Base-by-base conservation (phyloP, 1,140 invertebrate genomes). In the Drosophila truncata region DNA sequence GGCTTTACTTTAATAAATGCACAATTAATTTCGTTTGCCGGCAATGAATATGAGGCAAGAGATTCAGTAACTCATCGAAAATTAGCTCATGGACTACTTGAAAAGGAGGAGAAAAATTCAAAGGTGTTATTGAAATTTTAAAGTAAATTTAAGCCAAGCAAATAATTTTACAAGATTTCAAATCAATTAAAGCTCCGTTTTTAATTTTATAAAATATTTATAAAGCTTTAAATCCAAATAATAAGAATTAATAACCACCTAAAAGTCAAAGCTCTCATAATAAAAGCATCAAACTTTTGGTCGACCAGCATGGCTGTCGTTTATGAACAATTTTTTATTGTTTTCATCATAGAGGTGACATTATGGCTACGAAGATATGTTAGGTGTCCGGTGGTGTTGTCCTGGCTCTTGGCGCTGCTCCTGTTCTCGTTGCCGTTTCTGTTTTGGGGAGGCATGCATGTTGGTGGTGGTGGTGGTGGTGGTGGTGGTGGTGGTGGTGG, bases 1-100 rank as follows among this genome's bases (percentile, higher is more conserved):
- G 66, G 41, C 59, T 72, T 41, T 75, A 74, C 85, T 82, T 86
- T 80, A 77, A 90, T 83, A 84, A 72, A 88, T 88, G 54, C 44
- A 62, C 80, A 84, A 84, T 84, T 88, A 75, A 80, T 80, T 83
- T 67, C 35, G 54, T 41, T 63, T 62, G 31, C 35, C 23, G 46
- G 59, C 33, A 49, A 60, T 66, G 47, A 60, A 80, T 69, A 61
- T 16, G 39, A 42, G 37, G 61, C 9, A 41, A 54, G 25, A 3
- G 2, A 3, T 54, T 35, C 14, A 35, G 18, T 37, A 37, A 41
- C 27, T 64, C 50, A 25, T 64, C 14, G n/a, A 50, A 50, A 60
- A 55, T 37, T 55, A 55, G 52, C 52, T 57, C 7, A 25, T 7
- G 33, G 16, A 25, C 6, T 37, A 13, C 52, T 11, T 5, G n/a